phyloP scores from a whole-genome alignment of 2,888 invertebrate genomes.

The Pheosia gnoma region DNA sequence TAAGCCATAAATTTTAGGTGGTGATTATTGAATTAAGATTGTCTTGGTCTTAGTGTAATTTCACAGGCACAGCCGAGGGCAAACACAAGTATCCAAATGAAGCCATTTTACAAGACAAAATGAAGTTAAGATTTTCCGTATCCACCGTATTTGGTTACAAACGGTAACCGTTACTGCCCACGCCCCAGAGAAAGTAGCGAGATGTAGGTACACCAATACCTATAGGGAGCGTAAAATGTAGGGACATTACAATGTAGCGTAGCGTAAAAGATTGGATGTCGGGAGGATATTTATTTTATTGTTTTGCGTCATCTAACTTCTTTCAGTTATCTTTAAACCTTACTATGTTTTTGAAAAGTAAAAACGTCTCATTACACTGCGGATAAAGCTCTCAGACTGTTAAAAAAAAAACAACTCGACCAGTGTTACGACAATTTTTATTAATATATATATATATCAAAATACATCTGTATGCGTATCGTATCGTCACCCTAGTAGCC shows the following conservation, averaged over 20 bases:
- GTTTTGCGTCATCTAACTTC: neutral
- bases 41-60: too few species aligned
- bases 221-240: neutral
- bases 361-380: too few species aligned
- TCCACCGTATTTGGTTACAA: neutral
- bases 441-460: too few species aligned
- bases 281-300: neutral
- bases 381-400: too few species aligned
- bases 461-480: too few species aligned
- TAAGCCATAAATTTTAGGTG: too few species aligned
- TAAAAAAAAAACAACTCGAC: too few species aligned
- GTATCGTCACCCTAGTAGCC: too few species aligned
- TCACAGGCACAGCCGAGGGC: neutral
- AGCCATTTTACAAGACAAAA: neutral
- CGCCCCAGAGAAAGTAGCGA: slow-evolving; percentile 1
- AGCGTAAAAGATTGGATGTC: neutral
- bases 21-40: too few species aligned
- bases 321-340: too few species aligned
- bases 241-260: neutral
- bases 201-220: neutral
- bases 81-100: neutral
- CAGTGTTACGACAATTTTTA: too few species aligned
- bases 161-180: neutral
- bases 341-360: too few species aligned
- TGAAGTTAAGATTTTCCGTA: neutral